A percentile compares a stretch with the other conserved stretches of the same genome.
These are phyloP conservation scores for Pegoplata infirma DNA, from an alignment of 2,888 invertebrate genomes.

Conservation along the genomic window DNA sequence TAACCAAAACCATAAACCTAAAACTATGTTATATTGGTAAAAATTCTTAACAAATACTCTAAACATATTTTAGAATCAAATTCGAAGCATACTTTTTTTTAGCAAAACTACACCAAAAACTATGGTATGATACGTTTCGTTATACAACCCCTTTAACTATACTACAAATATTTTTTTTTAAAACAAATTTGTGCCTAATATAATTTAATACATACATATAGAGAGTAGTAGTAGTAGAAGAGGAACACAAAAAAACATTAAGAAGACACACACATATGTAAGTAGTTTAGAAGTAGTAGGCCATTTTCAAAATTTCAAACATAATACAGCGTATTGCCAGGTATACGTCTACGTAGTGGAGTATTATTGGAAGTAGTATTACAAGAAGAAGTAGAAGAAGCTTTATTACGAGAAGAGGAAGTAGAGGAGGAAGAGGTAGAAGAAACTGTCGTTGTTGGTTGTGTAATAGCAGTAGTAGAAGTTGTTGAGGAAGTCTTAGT, in stretches of 20 bases:
- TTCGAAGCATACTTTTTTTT: no score
- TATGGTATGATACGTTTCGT: neutral
- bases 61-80: no score
- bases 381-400: constrained; percentile 49
- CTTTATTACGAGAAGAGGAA: constrained; percentile 51
- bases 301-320: constrained; percentile 66
- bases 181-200: neutral
- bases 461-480: constrained; percentile 23
- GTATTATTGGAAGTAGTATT: constrained; percentile 48
- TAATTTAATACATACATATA: neutral
- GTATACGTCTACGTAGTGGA: constrained; percentile 74
- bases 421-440: constrained; percentile 39
- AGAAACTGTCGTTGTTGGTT: neutral
- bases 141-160: neutral
- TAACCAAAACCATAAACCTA: no score
- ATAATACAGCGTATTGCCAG: constrained; percentile 75
- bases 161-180: neutral
- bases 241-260: neutral
- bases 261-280: neutral
- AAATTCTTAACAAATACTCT: no score
- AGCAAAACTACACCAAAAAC: neutral
- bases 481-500: constrained; percentile 18
- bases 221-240: neutral
- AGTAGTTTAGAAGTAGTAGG: constrained; percentile 13
- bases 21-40: no score